Base-by-base conservation (phyloP, 2,888 invertebrate genomes). In the Cephonodes hylas region DNA sequence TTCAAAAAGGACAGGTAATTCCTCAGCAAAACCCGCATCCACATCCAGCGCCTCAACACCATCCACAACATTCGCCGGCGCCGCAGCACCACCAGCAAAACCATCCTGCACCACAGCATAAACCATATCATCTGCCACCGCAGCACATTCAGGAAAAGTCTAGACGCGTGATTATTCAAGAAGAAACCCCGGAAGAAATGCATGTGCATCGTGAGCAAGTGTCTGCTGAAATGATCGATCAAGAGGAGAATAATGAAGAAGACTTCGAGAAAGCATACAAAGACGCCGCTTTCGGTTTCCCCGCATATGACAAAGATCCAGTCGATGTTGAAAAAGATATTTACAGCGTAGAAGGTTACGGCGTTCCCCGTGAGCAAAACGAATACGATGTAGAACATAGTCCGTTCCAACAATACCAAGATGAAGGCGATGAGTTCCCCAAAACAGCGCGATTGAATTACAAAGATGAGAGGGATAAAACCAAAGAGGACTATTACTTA, bases 191-290 rank as follows among this genome's bases (percentile, higher is more conserved):
- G 0, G 84, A 87, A 38, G 85, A 84, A 65, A 79, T 77, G 62
- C 82, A 85, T 27, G 77, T 79, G 58, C 75, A 82, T 18, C 75
- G 77, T 60, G 87, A 88, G 68, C 81, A 88, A 66, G 74, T 84
- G 61, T 77, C 78, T 58, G 83, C 81, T 27, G 81, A 85, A 72
- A 80, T 83, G 64, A 72, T 84, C 0, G 80, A 82, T 23, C 78
- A 82, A n/a, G 86, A 89, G 64, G 85, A 86, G 68, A 88, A 91
- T 59, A 87, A 79, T 46, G 93, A 93, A 70, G 85, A 93, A 72
- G 86, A 90, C 65, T 93, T 93, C 68, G 91, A 93, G 67, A 87
- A 86, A 58, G 87, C 86, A 2, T 93, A 93, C 61, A 85, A 89
- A 72, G 78, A 90, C 60, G 84, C 93, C 15, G 91, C 93, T 0